These are phyloP conservation scores for Poecile montanus DNA, from an alignment of 2,797 vertebrate species.

Conservation along the genomic window DNA sequence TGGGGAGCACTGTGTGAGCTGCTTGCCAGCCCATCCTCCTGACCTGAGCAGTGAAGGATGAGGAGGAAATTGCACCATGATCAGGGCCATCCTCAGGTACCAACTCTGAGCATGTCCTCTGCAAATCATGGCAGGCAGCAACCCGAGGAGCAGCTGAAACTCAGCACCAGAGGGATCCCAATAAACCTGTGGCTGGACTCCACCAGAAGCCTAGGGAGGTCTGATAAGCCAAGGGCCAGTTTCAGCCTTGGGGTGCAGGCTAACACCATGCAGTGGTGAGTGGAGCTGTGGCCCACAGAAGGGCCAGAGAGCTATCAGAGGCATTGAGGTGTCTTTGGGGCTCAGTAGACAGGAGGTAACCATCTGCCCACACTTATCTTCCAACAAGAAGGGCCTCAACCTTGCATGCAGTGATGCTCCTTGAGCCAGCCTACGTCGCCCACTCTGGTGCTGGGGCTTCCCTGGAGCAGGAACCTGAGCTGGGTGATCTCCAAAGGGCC, in stretches of 20 bases:
- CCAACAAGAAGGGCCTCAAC: fast-evolving
- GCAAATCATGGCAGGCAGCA: neutral
- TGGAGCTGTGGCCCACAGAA: neutral
- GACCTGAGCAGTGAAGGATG: neutral
- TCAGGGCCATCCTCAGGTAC: fast-evolving
- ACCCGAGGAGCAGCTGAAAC: neutral
- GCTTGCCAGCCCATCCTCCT: neutral
- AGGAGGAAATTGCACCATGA: neutral
- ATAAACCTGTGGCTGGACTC: neutral
- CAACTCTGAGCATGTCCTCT: fast-evolving
- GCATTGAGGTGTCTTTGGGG: neutral
- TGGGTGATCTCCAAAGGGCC: neutral
- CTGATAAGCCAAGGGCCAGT: neutral
- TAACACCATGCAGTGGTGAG: neutral
- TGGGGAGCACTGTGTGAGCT: fast-evolving
- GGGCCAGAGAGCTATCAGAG: neutral
- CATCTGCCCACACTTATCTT: neutral
- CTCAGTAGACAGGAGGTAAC: neutral
- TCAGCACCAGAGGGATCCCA: neutral
- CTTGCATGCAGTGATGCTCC: neutral
- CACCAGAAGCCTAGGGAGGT: neutral
- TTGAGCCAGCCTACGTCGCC: fast-evolving
- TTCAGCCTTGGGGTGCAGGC: neutral
- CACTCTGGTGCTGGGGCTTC: fast-evolving
- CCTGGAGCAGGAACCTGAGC: neutral